A percentile compares a stretch with the other conserved stretches of the same genome.
Evolutionary conservation across 2,888 invertebrate genomes (phyloP).

Genomic region (Watsonalla cultraria): DNA sequence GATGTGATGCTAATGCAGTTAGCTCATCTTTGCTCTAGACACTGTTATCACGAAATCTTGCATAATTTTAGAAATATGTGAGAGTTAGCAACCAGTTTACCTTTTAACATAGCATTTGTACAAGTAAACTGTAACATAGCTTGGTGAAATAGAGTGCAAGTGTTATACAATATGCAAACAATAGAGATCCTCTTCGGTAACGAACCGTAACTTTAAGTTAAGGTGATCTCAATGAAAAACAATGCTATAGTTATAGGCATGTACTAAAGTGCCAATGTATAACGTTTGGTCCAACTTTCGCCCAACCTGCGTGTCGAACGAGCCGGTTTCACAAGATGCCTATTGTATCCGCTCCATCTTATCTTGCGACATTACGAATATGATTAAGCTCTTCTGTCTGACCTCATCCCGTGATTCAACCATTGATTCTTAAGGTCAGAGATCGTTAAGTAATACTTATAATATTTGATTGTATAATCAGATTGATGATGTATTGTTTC

Average conservation of each 20-base stretch:
- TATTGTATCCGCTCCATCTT: constrained; percentile 72
- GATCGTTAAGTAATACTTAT: not conserved
- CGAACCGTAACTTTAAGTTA: constrained; percentile 45
- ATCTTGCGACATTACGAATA: constrained; percentile 70
- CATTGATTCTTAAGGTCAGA: constrained; percentile 6
- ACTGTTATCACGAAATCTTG: constrained; percentile 21
- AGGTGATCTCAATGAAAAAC: constrained; percentile 55
- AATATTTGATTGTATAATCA: not conserved
- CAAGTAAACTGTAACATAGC: constrained; percentile 8
- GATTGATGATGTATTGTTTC: constrained; percentile 29
- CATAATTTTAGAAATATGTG: constrained; percentile 5
- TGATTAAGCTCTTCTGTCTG: constrained; percentile 69
- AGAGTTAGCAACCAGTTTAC: constrained; percentile 4
- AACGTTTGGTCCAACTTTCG: constrained; percentile 64
- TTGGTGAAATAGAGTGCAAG: not conserved
- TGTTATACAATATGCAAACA: not conserved
- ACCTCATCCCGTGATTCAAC: constrained; percentile 51
- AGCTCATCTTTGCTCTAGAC: constrained; percentile 17
- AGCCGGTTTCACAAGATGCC: constrained; percentile 65
- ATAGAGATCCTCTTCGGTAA: constrained; percentile 28
- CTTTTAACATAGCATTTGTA: constrained; percentile 9
- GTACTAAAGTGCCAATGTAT: constrained; percentile 47
- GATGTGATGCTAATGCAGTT: constrained; percentile 25
- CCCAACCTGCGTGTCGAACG: constrained; percentile 68
- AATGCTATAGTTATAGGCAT: constrained; percentile 49